Evolutionary conservation across 2,113 vertebrate species (phyloP), one percentile per base, ranked within the genome.

Genomic region (Sminthopsis crassicaudata): DNA sequence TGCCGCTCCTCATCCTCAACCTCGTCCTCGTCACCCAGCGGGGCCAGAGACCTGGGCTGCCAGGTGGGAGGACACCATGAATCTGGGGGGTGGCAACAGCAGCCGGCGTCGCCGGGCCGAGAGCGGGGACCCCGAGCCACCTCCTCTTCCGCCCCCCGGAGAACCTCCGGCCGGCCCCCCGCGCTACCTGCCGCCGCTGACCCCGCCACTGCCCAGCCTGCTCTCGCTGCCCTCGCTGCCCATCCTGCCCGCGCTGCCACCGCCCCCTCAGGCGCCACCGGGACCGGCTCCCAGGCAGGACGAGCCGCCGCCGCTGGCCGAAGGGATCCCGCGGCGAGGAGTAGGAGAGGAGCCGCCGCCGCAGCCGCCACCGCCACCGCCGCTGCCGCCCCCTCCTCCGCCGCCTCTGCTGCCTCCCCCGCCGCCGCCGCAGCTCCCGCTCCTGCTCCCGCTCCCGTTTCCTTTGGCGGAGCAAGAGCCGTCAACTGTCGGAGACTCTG

Each of bases 11-110:
- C 4, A 23, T 90, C 92, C 2, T 91, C 94, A 53, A 89, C 95
- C 95, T 16, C 30, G 3, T 36, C 57, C 30, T 84, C 53, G 24
- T 54, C n/a, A 30, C 67, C 67, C 42, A 46, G 50, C 52, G 4
- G 51, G 53, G 94, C 89, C 50, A 90, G 26, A 92, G 30, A 36
- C 60, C 53, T 42, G 36, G 94, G 94, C 57, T 24, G 42, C 91
- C 53, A n/a, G 89, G 91, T 91, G 95, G 90, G 95, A 93, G 95
- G 89, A 53, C 93, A 50, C 53, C 93, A 97, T 97, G 97, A 98
- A 96, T 95, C 95, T 95, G 94, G 93, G 91, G 52, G 48, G 94
- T 46, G 60, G 22, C n/a, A 2, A 48, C 46, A 6, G 92, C 89
- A 2, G 76, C 5, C 91, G 91, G 94, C 14, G 96, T 46, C 88